Evolutionary conservation across 2,888 invertebrate species (phyloP), one percentile per base, ranked within the genome.

Genomic region (Aphodius sticticus): DNA sequence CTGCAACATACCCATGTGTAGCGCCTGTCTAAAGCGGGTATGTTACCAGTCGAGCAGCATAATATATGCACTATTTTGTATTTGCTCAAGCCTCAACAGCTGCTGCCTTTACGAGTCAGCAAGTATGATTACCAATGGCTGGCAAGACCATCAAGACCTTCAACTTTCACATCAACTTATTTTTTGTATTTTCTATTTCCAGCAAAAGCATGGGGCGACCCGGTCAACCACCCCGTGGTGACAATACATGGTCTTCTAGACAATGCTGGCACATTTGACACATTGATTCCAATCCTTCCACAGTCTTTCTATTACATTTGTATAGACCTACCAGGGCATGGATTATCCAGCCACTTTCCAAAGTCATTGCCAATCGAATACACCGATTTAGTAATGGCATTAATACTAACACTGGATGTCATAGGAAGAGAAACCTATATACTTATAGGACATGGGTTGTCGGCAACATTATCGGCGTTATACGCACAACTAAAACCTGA

Each of bases 171-270:
- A 26, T 26, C 26, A 26, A 26, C 26, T 26, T 26, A 26, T 26
- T 2, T 26, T 26, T 26, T 26, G 26, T 26, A n/a, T 26, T 26
- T 70, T 70, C 15, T 70, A 70, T 35, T 74, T 78, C 14, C 36
- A 93, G 93, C 91, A 16, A 90, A 93, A 86, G 90, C 92, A 81
- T 94, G 93, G 93, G 93, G 93, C 0, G 87, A 91, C 80, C 89
- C 90, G 83, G 85, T 86, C 26, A 88, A 91, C 74, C 90, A 91
- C 1, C 91, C 92, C 0, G 90, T 93, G 7, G 85, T 94, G 26
- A 89, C 91, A 4, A 88, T 92, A 26, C 94, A 93, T 83, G 94
- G 94, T 0, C 85, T 89, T 80, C 87, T 91, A 83, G 93, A 94
- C 86, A 92, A 93, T 6, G 92, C 92, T 0, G 92, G 91, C 0